phyloP scores from a whole-genome alignment of 2,113 vertebrate species.

The Campylomormyrus numenius region DNA sequence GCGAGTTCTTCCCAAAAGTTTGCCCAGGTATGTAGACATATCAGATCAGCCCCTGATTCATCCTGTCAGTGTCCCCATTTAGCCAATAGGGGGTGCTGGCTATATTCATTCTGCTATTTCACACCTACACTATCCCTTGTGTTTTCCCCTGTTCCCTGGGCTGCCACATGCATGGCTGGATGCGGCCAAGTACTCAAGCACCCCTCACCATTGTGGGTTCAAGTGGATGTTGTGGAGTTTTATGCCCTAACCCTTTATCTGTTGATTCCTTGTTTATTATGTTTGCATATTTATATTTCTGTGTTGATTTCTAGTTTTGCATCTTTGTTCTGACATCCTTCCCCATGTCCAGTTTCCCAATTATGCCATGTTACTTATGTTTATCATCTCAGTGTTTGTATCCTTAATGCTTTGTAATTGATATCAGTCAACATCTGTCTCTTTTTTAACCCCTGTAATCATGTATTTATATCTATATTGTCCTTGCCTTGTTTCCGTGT shows the following conservation, averaged over 20 bases:
- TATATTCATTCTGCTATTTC: neutral
- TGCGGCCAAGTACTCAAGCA: neutral
- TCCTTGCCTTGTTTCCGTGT: neutral
- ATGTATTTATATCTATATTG: neutral
- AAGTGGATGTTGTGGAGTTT: neutral
- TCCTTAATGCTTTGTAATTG: neutral
- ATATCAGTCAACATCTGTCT: neutral
- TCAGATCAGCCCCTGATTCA: neutral
- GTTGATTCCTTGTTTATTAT: neutral
- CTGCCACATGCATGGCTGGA: neutral
- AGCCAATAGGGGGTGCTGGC: neutral
- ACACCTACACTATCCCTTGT: neutral
- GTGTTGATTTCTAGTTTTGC: neutral
- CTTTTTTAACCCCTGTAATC: neutral
- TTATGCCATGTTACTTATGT: neutral
- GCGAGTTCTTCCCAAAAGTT: neutral
- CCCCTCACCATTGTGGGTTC: neutral
- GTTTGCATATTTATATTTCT: neutral
- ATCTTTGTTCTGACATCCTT: neutral
- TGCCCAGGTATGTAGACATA: neutral
- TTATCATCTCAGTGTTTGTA: neutral
- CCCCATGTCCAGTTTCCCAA: neutral
- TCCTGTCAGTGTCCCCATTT: neutral
- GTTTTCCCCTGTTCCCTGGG: neutral
- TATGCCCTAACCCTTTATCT: neutral